Conservation (phyloP, 1,140 invertebrate species). For the Eurosta solidaginis region DNA sequence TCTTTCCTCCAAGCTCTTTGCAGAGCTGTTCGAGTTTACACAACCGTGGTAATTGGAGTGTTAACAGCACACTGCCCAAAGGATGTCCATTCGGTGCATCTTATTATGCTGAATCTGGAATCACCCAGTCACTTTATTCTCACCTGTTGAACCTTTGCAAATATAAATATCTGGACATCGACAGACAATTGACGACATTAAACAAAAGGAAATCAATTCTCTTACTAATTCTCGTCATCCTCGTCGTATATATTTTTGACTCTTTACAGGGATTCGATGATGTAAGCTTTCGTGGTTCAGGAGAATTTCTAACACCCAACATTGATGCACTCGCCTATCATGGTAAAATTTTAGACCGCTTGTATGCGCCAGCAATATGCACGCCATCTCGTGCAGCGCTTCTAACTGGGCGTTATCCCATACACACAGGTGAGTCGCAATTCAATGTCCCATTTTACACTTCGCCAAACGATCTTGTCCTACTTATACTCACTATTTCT, state of each 20-base stretch:
- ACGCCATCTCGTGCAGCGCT: constrained; percentile 78
- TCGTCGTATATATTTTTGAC: neutral
- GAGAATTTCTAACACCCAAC: constrained; percentile 84
- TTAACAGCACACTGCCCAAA: too few relatives aligned
- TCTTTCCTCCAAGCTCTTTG: too few relatives aligned
- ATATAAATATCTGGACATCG: too few relatives aligned
- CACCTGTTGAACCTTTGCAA: too few relatives aligned
- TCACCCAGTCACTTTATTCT: too few relatives aligned
- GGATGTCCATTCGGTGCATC: too few relatives aligned
- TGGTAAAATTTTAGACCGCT: constrained; percentile 75
- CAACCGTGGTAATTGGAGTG: too few relatives aligned
- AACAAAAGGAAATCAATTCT: neutral
- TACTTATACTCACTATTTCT: neutral
- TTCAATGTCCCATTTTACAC: neutral
- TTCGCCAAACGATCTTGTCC: too few relatives aligned
- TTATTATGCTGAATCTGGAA: too few relatives aligned
- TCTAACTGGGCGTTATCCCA: constrained; percentile 83
- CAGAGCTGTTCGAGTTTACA: too few relatives aligned
- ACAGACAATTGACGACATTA: too few relatives aligned
- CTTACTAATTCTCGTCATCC: neutral
- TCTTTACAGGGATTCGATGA: constrained; percentile 80
- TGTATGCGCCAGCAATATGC: constrained; percentile 78
- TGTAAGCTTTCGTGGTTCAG: constrained; percentile 85
- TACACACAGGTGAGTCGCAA: constrained; percentile 68
- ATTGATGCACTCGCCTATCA: constrained; percentile 81